Evolutionary conservation across 2,113 vertebrate genomes (phyloP), one percentile per base, ranked within the genome.

Genomic region (Bothrops jararaca): DNA sequence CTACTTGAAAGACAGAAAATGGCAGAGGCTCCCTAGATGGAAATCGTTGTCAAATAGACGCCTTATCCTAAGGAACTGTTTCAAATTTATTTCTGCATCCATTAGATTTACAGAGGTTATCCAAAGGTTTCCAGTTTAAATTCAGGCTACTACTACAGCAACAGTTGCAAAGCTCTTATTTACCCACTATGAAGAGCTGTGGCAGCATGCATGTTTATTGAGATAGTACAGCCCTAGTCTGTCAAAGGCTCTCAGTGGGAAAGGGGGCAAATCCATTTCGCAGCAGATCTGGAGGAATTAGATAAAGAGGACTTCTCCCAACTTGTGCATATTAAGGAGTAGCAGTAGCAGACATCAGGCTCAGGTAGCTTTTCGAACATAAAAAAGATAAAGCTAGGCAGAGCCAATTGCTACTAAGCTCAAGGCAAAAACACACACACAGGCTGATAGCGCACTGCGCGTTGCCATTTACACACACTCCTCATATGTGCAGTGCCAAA

Each of bases 271-370:
- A 92, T 92, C 92, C 93, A 0, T 0, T 91, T 92, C 54, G 74
- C 95, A 95, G 96, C 94, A 95, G 95, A 95, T 90, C 95, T 97
- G 97, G 8, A 97, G 94, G 94, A 92, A 95, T 95, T 94, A 96
- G 92, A 95, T 92, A 95, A 97, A 95, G 91, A 39, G 22, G 92
- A 95, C 92, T 88, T 95, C 92, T 95, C 93, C 95, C 95, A 94
- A 95, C 90, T 95, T 85, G 95, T 96, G 97, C 96, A 10, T 93
- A 96, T 97, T 96, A 96, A 96, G 96, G 94, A 97, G 95, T 92
- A 95, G 97, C 97, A 97, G 97, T 97, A 97, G 94, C 92, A 95
- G 95, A 96, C 94, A 95, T 86, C 57, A 94, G 96, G 95, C 90
- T 95, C 52, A 93, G 89, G 0, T 95, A 95, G 94, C 95, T 90